Conservation (phyloP, 2,888 invertebrate species). For the Mythimna vitellina region DNA sequence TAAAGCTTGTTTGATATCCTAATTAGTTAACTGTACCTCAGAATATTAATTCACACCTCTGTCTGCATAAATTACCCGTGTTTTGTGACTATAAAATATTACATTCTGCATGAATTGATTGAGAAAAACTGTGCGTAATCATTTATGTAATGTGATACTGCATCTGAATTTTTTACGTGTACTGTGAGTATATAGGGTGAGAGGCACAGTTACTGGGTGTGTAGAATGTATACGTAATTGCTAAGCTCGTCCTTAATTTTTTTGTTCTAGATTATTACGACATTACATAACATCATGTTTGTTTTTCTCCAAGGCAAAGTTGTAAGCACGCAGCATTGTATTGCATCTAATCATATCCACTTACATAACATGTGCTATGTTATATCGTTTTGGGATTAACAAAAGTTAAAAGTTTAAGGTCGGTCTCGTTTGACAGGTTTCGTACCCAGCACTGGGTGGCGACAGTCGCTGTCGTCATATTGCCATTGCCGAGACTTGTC, state of each 20-base stretch:
- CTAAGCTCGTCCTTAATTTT: not conserved
- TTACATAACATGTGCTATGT: not conserved
- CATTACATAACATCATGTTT: too few relatives aligned
- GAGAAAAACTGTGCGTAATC: slow-evolving; percentile 44
- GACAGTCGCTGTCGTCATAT: too few relatives aligned
- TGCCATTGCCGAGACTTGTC: too few relatives aligned
- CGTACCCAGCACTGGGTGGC: too few relatives aligned
- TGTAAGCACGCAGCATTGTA: too few relatives aligned
- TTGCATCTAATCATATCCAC: too few relatives aligned
- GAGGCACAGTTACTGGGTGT: slow-evolving; percentile 7
- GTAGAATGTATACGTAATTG: not conserved
- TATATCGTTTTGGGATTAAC: too few relatives aligned
- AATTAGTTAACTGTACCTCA: slow-evolving; percentile 2
- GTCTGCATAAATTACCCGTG: slow-evolving; percentile 24
- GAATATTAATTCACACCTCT: slow-evolving; percentile 29
- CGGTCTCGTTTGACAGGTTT: too few relatives aligned
- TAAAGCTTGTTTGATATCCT: slow-evolving; percentile 1
- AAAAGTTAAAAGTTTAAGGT: too few relatives aligned
- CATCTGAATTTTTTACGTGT: slow-evolving; percentile 23
- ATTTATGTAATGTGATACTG: slow-evolving; percentile 57
- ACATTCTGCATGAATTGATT: slow-evolving; percentile 37
- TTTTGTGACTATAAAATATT: slow-evolving; percentile 27
- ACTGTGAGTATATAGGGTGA: slow-evolving; percentile 41
- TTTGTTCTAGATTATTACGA: not conserved
- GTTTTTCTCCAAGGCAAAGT: too few relatives aligned